Evolutionary conservation across 2,797 vertebrate genomes (phyloP), one percentile per base, ranked within the genome.

Genomic region (Acanthornis magna): DNA sequence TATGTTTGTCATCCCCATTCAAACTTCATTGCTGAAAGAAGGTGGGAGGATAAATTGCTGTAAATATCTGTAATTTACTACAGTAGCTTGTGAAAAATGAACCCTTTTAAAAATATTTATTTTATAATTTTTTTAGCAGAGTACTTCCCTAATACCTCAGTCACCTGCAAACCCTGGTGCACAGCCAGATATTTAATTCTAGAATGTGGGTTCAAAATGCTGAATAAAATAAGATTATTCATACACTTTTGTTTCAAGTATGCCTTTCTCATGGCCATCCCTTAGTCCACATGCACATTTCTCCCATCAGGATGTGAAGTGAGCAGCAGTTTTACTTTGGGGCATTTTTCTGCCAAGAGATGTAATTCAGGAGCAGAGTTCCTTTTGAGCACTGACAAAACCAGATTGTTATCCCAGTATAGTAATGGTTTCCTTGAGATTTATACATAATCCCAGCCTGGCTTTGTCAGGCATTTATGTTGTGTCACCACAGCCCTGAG

Each of bases 31-130:
- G n/a, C 88, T 62, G n/a, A 76, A 73, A 66, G 38, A 17, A 47
- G 6, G 14, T 34, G 9, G 29, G 32, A 40, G 11, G 11, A 36
- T 48, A 58, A 72, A 78, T 65, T 61, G 10, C 40, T 58, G 29
- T 45, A 81, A 81, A 63, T 65, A 45, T 25, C 34, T 68, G 20
- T 36, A 23, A 47, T 43, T 82, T 77, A 25, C 30, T 85, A 2
- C 30, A 42, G 15, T 6, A 20, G 7, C 32, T 54, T 75, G 32
- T 68, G 54, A 18, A 40, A 75, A 82, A 19, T 5, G 3, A 9
- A 4, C 16, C 36, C 36, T 51, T 53, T 1, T 0, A 4, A 9
- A 13, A 22, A 34, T 11, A 7, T 5, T 16, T 8, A 7, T 30
- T 38, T 9, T 25, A 38, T 38, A 13, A 11, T 45, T 45, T 40